Evolutionary conservation across 2,888 invertebrate genomes (phyloP), one percentile per base, ranked within the genome.

Genomic region (Endotricha flammealis): DNA sequence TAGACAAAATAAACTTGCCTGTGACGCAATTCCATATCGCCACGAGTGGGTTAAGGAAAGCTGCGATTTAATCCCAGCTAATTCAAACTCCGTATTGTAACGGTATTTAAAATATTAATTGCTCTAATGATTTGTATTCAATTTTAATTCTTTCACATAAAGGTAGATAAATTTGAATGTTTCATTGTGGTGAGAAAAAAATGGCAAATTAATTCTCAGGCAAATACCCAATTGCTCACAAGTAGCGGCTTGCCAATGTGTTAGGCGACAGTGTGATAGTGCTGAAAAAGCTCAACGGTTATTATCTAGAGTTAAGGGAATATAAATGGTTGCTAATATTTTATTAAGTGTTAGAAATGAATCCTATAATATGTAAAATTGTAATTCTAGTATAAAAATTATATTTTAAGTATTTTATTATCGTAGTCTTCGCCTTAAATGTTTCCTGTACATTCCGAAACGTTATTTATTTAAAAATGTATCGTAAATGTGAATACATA

Each of bases 211-310:
- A n/a, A n/a, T n/a, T n/a, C n/a, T n/a, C n/a, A n/a, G n/a, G n/a
- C n/a, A n/a, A n/a, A n/a, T n/a, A n/a, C n/a, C n/a, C n/a, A n/a
- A n/a, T n/a, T 68, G 69, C 74, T 75, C 69, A 65, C 53, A 57
- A 58, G 57, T 63, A 54, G 64, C 55, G 62, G 71, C 75, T 82
- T 79, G 78, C 79, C 80, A 70, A 67, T 63, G 64, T 49, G 68
- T 64, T 66, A 60, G 53, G 44, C 53, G 64, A 59, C 57, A 63
- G 73, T 79, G 78, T 80, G 78, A 80, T 79, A 81, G 66, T 61
- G 54, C 60, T 58, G 45, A 70, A 66, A 61, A 70, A 75, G 80
- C 81, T 82, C 82, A 79, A 80, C 64, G 57, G 62, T 69, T 66
- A 62, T 65, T 59, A 47, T 54, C 54, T 64, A 69, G 60, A 46